Conservation (phyloP, 2,797 vertebrate genomes). For the Gouania willdenowi region DNA sequence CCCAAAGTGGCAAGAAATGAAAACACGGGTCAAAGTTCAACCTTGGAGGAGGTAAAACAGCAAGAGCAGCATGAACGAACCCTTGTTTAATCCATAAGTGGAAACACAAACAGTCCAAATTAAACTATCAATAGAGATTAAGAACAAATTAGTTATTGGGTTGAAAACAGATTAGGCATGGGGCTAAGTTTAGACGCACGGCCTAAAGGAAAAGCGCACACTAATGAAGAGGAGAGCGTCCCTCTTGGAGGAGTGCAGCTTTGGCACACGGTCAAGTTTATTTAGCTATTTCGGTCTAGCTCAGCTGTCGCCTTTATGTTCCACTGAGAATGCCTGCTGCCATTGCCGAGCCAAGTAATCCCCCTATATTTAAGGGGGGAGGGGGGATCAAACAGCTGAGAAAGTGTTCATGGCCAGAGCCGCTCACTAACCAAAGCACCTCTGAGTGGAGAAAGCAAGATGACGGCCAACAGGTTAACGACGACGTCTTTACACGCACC, state of each 20-base stretch:
- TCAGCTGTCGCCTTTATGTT: constrained; percentile 70
- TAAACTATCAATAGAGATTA: background rate
- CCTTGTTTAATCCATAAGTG: no score
- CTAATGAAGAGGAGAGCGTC: constrained; percentile 16
- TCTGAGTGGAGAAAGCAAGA: constrained; percentile 32
- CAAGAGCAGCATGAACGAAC: no score
- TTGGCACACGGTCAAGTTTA: constrained; percentile 48
- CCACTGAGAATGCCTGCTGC: constrained; percentile 46
- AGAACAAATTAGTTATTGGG: constrained; percentile 16
- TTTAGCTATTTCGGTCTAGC: constrained; percentile 68
- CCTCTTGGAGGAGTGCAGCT: constrained; percentile 2
- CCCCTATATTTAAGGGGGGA: constrained; percentile 32
- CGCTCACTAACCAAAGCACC: constrained; percentile 43
- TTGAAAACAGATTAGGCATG: constrained; percentile 25
- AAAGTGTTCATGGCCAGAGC: constrained; percentile 17
- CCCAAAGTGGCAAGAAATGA: no score
- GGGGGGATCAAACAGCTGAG: constrained; percentile 28
- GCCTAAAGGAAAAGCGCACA: constrained; percentile 12
- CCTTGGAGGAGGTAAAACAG: no score
- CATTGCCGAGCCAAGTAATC: constrained; percentile 44
- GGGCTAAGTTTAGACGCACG: constrained; percentile 39
- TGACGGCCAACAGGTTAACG: constrained; percentile 20
- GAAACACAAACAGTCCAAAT: constrained; percentile 46
- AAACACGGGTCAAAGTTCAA: no score
- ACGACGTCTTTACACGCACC: no score